Evolutionary conservation across 2,888 invertebrate species (phyloP), one percentile per base, ranked within the genome.

Genomic region (Marronus borbonicus): DNA sequence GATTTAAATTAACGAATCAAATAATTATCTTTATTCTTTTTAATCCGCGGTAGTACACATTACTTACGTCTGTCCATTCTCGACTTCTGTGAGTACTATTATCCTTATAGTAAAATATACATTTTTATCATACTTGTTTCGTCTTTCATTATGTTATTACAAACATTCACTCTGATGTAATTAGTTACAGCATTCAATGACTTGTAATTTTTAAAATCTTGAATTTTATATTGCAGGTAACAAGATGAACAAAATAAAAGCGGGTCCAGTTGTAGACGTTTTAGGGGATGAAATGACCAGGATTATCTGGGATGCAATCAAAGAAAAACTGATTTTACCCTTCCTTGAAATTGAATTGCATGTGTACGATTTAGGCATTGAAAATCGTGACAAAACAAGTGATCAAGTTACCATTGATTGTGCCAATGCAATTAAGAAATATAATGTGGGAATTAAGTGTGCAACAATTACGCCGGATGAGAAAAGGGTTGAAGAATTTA

Each of bases 401-500:
- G 99, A 99, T 87, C 94, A 97, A 89, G 98, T 99, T 2, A 99
- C 99, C 0, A 91, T 98, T 81, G 99, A 99, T 83, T 98, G 98
- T 88, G 99, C 99, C 7, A 94, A 98, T 88, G 99, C 99, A 14
- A 93, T 99, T 77, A 96, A 97, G 88, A 97, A 97, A 87, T 98
- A 98, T 90, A 98, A 97, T 89, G 99, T 99, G 72, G 99, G 99
- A 60, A 97, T 99, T 82, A 99, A 99, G 89, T 99, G 99, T 90
- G 99, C 99, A 31, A 97, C 99, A 2, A 99, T 99, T 82, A 99
- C 99, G 0, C 98, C 99, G 1, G 99, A 99, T 88, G 99, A 99
- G 88, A 95, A 96, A 52, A 92, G 99, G 87, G 98, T 99, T 0
- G 95, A 96, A 89, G 96, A 96, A 88, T 96, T 96, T 86, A 95